These are phyloP conservation scores for Anguilla pacifica DNA, from an alignment of 2,797 vertebrate species.

Conservation along the genomic window DNA sequence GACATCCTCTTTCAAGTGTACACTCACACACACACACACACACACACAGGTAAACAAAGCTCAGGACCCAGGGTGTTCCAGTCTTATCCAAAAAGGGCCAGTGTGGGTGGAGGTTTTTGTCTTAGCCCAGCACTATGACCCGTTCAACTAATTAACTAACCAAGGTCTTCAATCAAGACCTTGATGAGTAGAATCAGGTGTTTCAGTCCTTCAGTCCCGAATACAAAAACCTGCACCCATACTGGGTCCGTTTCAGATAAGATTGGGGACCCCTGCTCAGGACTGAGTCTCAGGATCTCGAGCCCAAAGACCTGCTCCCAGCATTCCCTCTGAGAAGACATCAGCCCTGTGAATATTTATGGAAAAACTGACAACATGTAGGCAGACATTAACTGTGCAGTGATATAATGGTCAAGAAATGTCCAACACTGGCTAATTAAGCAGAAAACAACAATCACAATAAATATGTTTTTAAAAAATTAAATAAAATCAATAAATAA, in stretches of 20 bases:
- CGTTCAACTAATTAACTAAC: no score
- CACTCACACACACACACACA: conserved; percentile 15
- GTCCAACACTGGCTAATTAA: neutral
- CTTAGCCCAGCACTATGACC: no score
- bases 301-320: neutral
- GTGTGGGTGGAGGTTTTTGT: no score
- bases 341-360: neutral
- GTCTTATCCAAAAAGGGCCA: no score
- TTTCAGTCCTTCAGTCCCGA: no score
- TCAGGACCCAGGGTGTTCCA: neutral
- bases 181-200: no score
- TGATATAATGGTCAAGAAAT: conserved; percentile 13
- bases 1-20: conserved; percentile 6
- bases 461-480: conserved; percentile 15
- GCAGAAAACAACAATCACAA: conserved; percentile 47
- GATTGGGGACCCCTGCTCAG: neutral
- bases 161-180: no score
- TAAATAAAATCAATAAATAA: conserved; percentile 50
- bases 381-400: neutral
- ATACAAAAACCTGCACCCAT: no score
- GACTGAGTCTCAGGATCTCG: neutral
- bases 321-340: neutral
- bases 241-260: no score
- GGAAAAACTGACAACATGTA: neutral
- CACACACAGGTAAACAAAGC: neutral